phyloP scores from a whole-genome alignment of 2,113 vertebrate species.

The Eublepharis macularius region DNA sequence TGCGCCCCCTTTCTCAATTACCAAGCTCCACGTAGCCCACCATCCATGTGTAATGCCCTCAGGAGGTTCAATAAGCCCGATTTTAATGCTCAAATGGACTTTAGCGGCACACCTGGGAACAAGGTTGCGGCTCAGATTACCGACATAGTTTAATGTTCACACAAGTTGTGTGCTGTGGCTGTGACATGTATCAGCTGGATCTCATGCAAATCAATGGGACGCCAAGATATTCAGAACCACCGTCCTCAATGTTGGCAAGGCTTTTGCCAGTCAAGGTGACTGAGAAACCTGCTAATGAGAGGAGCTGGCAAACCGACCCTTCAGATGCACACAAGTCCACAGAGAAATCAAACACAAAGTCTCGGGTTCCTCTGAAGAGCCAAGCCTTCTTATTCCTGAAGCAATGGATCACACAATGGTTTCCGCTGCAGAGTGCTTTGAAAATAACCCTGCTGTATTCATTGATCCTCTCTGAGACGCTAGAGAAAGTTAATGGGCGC shows the following conservation, averaged over 20 bases:
- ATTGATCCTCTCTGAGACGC: slow-evolving; percentile 3
- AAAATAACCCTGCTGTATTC: slow-evolving; percentile 4
- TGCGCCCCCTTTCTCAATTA: not conserved
- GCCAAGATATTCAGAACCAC: not conserved
- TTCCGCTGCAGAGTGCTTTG: not conserved
- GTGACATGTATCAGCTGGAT: not conserved
- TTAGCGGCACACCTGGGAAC: not conserved
- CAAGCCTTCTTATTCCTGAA: not conserved
- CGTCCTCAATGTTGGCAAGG: not conserved
- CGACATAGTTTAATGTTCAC: not conserved
- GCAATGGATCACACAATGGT: slow-evolving; percentile 6
- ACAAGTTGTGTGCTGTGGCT: not conserved
- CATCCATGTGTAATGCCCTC: too few species aligned
- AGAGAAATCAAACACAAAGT: not conserved
- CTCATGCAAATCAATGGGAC: not conserved
- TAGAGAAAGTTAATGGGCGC: not conserved
- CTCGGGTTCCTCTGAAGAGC: not conserved
- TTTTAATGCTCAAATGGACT: not conserved
- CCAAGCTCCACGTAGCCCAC: not conserved
- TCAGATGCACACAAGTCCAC: not conserved
- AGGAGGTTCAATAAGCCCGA: not conserved
- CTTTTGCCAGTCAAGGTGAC: not conserved
- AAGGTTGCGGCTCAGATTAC: not conserved
- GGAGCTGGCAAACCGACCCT: not conserved
- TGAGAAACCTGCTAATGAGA: too few species aligned